Evolutionary conservation across 2,113 vertebrate genomes (phyloP), one percentile per base, ranked within the genome.

Genomic region (Scophthalmus maximus): DNA sequence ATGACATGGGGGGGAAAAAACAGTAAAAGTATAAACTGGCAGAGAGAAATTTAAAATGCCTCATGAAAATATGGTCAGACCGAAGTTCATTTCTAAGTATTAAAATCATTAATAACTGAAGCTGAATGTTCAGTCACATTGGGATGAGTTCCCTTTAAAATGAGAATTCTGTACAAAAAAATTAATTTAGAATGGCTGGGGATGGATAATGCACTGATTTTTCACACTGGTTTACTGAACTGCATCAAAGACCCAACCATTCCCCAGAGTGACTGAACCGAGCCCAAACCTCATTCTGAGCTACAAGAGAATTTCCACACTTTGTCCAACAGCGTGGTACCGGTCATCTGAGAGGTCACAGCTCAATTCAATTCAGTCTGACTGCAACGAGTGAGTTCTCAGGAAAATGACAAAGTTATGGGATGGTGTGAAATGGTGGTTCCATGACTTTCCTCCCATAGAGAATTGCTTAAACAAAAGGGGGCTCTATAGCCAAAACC

Each of bases 201-300:
- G 74, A 67, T 12, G 40, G 56, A 63, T 52, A 67, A 79, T 62
- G 51, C 77, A 62, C 15, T 20, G 46, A 80, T 84, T 82, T 67
- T 78, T 67, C 52, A 73, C 64, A 29, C 59, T 59, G 47, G 67
- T 77, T 36, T 64, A 46, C 52, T 60, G 68, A 59, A 69, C 74
- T 71, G 68, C 26, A 52, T 74, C 60, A 66, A 58, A 38, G 20
- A 76, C 58, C 34, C 49, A 29, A 32, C 20, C 27, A 38, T 72
- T 72, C 50, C 61, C 52, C 12, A 10, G 52, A 20, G 42, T 20
- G 42, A 46, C 27, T 14, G 44, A 74, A 49, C 46, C 23, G 51
- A 73, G 58, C 8, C 23, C 27, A 62, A 63, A 59, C 18, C 18
- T 66, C 15, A 81, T 77, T 79, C 57, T 40, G 38, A 52, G 44